A percentile compares a stretch with the other conserved stretches of the same genome.
phyloP scores from a whole-genome alignment of 2,888 invertebrate genomes.

The Ctenicera cuprea region DNA sequence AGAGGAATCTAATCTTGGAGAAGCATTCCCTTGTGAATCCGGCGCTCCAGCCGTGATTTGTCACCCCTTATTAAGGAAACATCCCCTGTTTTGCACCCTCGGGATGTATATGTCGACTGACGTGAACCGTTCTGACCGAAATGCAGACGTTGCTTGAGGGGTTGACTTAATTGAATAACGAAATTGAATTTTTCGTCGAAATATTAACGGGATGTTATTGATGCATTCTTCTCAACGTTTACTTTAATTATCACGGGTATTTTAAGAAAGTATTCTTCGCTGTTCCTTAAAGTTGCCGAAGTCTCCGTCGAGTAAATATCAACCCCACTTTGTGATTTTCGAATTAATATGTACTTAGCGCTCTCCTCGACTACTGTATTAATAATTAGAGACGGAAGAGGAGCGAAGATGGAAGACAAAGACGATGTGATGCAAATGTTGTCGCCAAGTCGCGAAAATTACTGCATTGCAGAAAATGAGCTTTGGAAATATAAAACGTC shows the following conservation, averaged over 20 bases:
- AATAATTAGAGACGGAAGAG: conserved; percentile 12
- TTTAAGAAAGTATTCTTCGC: neutral
- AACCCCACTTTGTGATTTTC: neutral
- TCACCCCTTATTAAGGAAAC: conserved; percentile 64
- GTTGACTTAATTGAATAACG: conserved; percentile 49
- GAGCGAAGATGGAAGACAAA: neutral
- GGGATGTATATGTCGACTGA: conserved; percentile 59
- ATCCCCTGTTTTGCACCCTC: conserved; percentile 59
- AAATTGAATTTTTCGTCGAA: conserved; percentile 43
- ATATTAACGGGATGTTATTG: conserved; percentile 30
- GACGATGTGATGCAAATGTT: conserved; percentile 10
- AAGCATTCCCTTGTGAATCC: conserved; percentile 63
- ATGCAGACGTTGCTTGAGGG: conserved; percentile 48
- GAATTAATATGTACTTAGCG: conserved; percentile 3
- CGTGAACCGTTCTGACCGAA: conserved; percentile 53
- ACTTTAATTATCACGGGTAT: conserved; percentile 14
- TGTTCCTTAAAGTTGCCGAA: neutral
- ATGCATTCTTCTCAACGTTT: conserved; percentile 20
- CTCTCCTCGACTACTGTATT: neutral
- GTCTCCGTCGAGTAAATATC: too few species aligned
- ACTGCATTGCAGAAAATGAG: conserved; percentile 6
- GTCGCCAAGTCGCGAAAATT: conserved; percentile 4
- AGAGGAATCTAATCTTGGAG: conserved; percentile 64
- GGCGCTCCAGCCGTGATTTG: conserved; percentile 62
- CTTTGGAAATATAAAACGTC: conserved; percentile 17